These are phyloP conservation scores for Leptopilina syphax DNA, from an alignment of 2,888 invertebrate genomes.

Conservation along the genomic window DNA sequence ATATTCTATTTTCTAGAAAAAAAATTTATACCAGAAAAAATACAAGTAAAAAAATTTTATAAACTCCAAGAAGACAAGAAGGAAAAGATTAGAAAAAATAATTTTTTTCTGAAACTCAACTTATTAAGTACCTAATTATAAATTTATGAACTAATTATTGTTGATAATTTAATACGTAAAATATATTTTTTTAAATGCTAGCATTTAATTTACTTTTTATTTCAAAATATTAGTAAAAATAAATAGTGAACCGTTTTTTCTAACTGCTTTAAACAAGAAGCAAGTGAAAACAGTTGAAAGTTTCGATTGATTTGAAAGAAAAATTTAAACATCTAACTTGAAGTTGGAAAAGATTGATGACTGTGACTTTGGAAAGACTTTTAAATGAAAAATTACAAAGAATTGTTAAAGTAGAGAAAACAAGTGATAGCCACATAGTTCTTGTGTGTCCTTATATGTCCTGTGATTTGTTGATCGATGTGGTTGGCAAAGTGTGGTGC, in stretches of 20 bases:
- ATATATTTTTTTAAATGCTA: too few relatives aligned
- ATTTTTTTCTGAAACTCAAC: too few relatives aligned
- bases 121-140: too few relatives aligned
- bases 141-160: too few relatives aligned
- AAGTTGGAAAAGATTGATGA: slow-evolving; percentile 1
- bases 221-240: not conserved
- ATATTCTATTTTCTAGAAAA: not conserved
- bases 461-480: slow-evolving; percentile 66
- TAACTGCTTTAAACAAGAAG: not conserved
- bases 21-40: not conserved
- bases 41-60: too few relatives aligned
- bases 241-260: not conserved
- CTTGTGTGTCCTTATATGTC: slow-evolving; percentile 26
- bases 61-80: too few relatives aligned
- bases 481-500: slow-evolving; percentile 59
- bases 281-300: not conserved
- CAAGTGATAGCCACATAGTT: slow-evolving; percentile 7
- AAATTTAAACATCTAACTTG: not conserved
- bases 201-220: too few relatives aligned
- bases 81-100: too few relatives aligned
- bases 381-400: slow-evolving; percentile 40
- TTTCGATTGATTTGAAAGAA: not conserved
- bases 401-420: not conserved
- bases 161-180: too few relatives aligned
- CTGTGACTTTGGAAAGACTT: not conserved